Evolutionary conservation across 2,113 vertebrate species (phyloP).

Genomic region (Tupaia tana): DNA sequence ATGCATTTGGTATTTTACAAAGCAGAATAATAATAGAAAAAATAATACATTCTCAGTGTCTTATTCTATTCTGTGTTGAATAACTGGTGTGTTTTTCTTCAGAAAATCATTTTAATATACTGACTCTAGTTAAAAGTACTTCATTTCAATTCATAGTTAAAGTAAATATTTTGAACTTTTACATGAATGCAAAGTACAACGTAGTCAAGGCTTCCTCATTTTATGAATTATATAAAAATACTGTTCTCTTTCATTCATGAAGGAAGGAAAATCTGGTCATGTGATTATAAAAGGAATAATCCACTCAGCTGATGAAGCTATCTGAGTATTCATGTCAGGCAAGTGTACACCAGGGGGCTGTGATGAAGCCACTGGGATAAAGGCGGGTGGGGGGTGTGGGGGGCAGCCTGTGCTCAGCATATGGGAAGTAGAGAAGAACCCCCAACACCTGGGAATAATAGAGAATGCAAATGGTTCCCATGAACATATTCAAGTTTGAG

Average conservation of each 20-base stretch:
- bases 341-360: not conserved
- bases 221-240: slow-evolving; percentile 41
- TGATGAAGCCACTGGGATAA: not conserved
- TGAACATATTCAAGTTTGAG: not conserved
- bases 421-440: not conserved
- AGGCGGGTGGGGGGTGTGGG: too few species aligned
- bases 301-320: not conserved
- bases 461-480: not conserved
- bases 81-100: not conserved
- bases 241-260: not conserved
- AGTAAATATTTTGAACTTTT: slow-evolving; percentile 57
- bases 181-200: slow-evolving; percentile 5
- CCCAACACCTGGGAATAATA: slow-evolving; percentile 53
- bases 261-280: not conserved
- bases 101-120: slow-evolving; percentile 44
- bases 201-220: slow-evolving; percentile 2
- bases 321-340: not conserved
- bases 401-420: not conserved
- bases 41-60: slow-evolving; percentile 22
- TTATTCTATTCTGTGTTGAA: slow-evolving; percentile 38
- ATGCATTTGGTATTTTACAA: slow-evolving; percentile 47
- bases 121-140: not conserved
- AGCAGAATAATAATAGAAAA: slow-evolving; percentile 28
- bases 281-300: slow-evolving; percentile 27
- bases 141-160: slow-evolving; percentile 43